Evolutionary conservation across 2,888 invertebrate genomes (phyloP).

Genomic region (Phyllotreta cruciferae): DNA sequence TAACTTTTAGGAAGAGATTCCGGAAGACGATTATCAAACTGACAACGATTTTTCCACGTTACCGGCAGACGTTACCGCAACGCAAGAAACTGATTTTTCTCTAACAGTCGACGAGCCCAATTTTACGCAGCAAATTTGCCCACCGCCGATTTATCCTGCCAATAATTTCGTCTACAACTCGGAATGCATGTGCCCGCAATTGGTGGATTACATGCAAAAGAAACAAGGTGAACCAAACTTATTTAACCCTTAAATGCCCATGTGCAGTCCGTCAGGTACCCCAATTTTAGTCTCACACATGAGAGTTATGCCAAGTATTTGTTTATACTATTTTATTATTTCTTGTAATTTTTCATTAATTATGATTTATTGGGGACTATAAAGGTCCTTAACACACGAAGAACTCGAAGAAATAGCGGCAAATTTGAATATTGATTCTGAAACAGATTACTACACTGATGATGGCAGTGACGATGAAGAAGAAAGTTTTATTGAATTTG

Average conservation of each 20-base stretch:
- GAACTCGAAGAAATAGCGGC: too few relatives aligned
- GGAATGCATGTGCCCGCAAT: slow-evolving; percentile 46
- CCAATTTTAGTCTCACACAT: too few relatives aligned
- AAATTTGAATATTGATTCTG: too few relatives aligned
- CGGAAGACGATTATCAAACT: slow-evolving; percentile 25
- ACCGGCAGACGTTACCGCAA: slow-evolving; percentile 31
- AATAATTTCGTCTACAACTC: slow-evolving; percentile 41
- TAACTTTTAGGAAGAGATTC: slow-evolving; percentile 1
- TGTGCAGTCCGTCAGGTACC: too few relatives aligned
- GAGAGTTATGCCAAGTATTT: too few relatives aligned
- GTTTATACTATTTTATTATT: too few relatives aligned
- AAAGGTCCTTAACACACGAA: too few relatives aligned
- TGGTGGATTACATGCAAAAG: slow-evolving; percentile 40
- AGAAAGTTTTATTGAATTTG: too few relatives aligned
- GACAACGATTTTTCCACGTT: slow-evolving; percentile 33
- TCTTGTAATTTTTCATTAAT: too few relatives aligned
- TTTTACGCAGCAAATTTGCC: slow-evolving; percentile 36
- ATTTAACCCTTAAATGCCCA: neutral
- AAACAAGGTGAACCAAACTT: slow-evolving; percentile 14
- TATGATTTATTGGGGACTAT: too few relatives aligned
- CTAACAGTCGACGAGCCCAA: slow-evolving; percentile 26
- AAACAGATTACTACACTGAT: too few relatives aligned
- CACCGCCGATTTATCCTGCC: slow-evolving; percentile 42
- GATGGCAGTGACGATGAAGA: too few relatives aligned
- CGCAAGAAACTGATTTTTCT: slow-evolving; percentile 35